These are phyloP conservation scores for Proales similis DNA, from an alignment of 1,140 invertebrate species.

Conservation along the genomic window DNA sequence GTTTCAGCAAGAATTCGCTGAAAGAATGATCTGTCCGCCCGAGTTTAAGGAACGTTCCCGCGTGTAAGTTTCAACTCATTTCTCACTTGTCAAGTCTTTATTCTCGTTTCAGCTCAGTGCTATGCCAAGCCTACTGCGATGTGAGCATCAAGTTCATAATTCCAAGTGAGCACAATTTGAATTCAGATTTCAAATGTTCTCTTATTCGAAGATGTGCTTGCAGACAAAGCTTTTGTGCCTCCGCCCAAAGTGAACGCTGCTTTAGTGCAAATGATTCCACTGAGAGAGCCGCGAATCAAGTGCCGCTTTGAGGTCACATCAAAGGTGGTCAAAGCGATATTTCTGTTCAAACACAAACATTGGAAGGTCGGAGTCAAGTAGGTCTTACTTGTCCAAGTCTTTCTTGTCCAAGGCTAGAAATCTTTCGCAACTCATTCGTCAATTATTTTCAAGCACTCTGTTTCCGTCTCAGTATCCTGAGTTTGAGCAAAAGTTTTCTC, in stretches of 20 bases:
- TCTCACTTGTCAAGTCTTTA: not conserved
- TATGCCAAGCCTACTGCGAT: constrained; percentile 84
- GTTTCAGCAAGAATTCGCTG: constrained; percentile 76
- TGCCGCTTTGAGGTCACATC: constrained; percentile 78
- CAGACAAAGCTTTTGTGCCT: constrained; percentile 76
- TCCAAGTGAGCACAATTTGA: constrained; percentile 58
- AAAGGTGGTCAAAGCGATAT: constrained; percentile 77
- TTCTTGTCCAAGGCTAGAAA: not conserved
- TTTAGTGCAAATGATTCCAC: constrained; percentile 76
- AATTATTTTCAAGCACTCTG: constrained; percentile 55
- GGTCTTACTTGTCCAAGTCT: constrained; percentile 39
- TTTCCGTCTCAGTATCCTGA: constrained; percentile 68
- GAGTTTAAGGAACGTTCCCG: constrained; percentile 65
- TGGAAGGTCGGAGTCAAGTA: constrained; percentile 61
- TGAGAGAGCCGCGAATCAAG: constrained; percentile 65
- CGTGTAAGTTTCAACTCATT: constrained; percentile 62
- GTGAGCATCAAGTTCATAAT: constrained; percentile 78
- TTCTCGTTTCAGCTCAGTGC: constrained; percentile 4
- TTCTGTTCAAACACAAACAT: constrained; percentile 77
- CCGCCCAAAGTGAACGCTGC: constrained; percentile 91
- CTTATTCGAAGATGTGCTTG: constrained; percentile 40
- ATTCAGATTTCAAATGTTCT: not conserved
- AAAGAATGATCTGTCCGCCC: constrained; percentile 70
- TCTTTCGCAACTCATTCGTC: not conserved
- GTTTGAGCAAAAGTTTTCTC: constrained; percentile 63